A percentile compares a stretch with the other conserved stretches of the same genome.
Evolutionary conservation across 2,797 vertebrate genomes (phyloP).

Genomic region (Labeo calbasu): DNA sequence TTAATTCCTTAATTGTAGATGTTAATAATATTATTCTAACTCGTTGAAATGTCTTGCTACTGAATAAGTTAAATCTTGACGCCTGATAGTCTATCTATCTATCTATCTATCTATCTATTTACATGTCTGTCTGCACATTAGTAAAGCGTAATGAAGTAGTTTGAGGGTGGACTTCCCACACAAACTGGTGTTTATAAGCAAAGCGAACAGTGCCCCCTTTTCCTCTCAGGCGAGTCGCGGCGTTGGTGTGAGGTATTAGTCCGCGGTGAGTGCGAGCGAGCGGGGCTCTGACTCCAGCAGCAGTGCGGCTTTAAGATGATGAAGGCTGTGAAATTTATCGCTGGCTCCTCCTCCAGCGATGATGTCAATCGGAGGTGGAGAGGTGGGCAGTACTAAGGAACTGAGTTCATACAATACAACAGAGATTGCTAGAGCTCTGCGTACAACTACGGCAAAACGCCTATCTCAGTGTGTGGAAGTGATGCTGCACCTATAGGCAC

Average conservation of each 20-base stretch:
- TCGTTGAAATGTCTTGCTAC: too few relatives aligned
- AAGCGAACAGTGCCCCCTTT: conserved; percentile 82
- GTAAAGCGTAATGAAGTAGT: conserved; percentile 49
- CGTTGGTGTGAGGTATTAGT: conserved; percentile 57
- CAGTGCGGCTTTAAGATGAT: conserved; percentile 82
- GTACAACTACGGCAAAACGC: conserved; percentile 78
- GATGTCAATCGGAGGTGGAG: conserved; percentile 85
- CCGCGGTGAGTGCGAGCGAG: conserved; percentile 60
- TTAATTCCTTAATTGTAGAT: too few relatives aligned
- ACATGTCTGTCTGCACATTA: conserved; percentile 18
- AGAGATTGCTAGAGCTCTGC: conserved; percentile 80
- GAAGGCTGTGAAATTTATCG: conserved; percentile 71
- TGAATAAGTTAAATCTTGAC: too few relatives aligned
- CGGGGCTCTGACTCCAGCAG: conserved; percentile 70
- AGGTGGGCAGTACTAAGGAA: conserved; percentile 76
- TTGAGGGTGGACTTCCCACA: conserved; percentile 54
- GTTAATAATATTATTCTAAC: too few relatives aligned
- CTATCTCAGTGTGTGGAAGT: conserved; percentile 79
- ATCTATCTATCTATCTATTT: not conserved
- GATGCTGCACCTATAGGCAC: conserved; percentile 80
- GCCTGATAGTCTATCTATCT: not conserved
- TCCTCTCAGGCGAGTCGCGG: conserved; percentile 65
- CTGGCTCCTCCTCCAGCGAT: conserved; percentile 81
- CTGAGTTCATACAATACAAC: conserved; percentile 83
- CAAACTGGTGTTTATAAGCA: conserved; percentile 65